Percentiles rank a stretch among this genome's conserved stretches.
These are phyloP conservation scores for Masticophis lateralis DNA, from an alignment of 2,797 vertebrate species.

Conservation along the genomic window DNA sequence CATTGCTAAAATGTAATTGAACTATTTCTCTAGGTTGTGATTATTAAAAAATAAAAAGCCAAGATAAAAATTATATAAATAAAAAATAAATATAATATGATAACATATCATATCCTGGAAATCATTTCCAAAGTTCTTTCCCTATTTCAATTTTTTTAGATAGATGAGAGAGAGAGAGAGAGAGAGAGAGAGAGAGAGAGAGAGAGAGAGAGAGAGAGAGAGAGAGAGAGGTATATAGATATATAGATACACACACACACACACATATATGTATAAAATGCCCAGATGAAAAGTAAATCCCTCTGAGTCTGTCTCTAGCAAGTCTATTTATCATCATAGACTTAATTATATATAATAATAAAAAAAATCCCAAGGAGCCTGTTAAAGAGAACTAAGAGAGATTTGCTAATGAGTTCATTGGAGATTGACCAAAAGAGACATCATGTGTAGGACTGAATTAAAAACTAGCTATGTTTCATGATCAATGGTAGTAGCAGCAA, in stretches of 20 bases:
- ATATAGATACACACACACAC: no score
- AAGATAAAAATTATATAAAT: neutral
- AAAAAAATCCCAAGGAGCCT: neutral
- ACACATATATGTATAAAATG: no score
- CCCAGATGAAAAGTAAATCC: neutral
- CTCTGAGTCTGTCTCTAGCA: neutral
- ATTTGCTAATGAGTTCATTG: neutral
- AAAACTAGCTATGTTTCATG: neutral
- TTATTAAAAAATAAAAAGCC: neutral
- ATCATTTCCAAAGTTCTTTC: neutral
- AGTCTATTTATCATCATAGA: neutral
- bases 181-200: no score
- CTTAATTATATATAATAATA: neutral
- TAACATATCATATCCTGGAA: neutral
- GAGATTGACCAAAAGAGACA: neutral
- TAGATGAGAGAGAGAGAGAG: no score
- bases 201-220: no score
- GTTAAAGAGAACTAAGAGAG: neutral
- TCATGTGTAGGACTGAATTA: neutral
- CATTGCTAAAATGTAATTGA: neutral
- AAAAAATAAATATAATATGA: neutral
- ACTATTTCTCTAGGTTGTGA: neutral
- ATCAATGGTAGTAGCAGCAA: neutral
- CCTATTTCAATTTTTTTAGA: neutral
- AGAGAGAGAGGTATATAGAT: no score